phyloP scores from a whole-genome alignment of 2,797 vertebrate species.

The Sebastes hopkinsi region DNA sequence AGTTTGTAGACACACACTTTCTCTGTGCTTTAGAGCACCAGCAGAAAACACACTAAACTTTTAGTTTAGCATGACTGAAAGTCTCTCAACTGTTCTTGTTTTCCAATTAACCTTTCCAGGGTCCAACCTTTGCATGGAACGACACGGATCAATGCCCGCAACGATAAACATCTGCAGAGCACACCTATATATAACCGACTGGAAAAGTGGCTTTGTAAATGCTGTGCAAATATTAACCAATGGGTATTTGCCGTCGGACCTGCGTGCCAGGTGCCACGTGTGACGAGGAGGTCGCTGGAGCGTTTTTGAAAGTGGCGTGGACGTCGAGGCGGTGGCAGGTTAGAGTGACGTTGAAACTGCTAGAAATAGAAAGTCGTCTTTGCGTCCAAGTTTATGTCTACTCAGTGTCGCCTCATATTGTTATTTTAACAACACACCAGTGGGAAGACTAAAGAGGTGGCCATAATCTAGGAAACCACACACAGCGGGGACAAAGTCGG shows the following conservation, averaged over 20 bases:
- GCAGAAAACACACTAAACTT: conserved; percentile 42
- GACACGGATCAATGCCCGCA: conserved; percentile 74
- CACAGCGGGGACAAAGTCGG: not conserved
- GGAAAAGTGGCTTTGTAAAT: conserved; percentile 69
- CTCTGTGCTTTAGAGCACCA: not conserved
- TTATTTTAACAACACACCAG: not conserved
- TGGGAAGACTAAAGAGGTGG: conserved; percentile 2
- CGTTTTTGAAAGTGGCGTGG: conserved; percentile 29
- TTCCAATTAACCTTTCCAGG: conserved; percentile 79
- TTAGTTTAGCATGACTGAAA: conserved; percentile 41
- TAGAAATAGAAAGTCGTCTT: conserved; percentile 32
- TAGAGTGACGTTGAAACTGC: not conserved
- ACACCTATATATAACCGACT: conserved; percentile 41
- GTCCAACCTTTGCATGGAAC: conserved; percentile 69
- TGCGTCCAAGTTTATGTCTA: conserved; percentile 19
- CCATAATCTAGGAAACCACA: conserved; percentile 24
- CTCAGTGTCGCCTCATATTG: not conserved
- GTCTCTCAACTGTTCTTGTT: conserved; percentile 56
- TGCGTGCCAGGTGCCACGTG: conserved; percentile 60
- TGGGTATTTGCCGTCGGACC: conserved; percentile 62
- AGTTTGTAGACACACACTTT: no score
- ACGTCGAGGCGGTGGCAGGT: conserved; percentile 2
- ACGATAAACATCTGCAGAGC: conserved; percentile 70
- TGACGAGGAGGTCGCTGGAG: conserved; percentile 44
- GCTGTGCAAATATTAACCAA: conserved; percentile 73